phyloP scores from a whole-genome alignment of 2,113 vertebrate species.

The Zosterops borbonicus region DNA sequence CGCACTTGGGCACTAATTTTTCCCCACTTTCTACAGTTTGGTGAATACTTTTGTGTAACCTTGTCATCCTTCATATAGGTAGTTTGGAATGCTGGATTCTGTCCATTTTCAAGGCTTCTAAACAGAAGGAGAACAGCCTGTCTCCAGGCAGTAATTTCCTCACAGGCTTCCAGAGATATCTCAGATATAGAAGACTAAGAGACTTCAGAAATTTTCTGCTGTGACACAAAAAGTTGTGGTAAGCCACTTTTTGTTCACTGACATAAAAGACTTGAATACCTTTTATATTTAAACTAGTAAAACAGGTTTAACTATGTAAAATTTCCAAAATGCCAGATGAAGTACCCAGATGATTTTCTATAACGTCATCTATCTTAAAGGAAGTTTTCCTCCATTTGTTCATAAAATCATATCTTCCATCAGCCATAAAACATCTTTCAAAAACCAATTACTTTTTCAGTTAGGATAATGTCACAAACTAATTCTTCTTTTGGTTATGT shows the following conservation, averaged over 20 bases:
- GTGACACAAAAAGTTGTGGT: background rate
- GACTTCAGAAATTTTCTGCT: background rate
- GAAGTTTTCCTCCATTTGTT: background rate
- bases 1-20: background rate
- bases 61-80: background rate
- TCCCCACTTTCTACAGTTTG: background rate
- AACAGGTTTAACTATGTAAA: background rate
- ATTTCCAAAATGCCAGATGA: background rate
- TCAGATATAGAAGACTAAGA: background rate
- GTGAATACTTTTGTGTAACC: background rate
- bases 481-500: background rate
- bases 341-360: background rate
- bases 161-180: background rate
- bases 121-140: background rate
- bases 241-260: background rate
- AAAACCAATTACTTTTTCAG: background rate
- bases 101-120: background rate
- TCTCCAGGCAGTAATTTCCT: background rate
- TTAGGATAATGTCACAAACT: background rate
- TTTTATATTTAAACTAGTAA: slow-evolving; percentile 8
- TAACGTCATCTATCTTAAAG: background rate
- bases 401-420: background rate
- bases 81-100: background rate
- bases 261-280: background rate
- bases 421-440: background rate